phyloP scores from a whole-genome alignment of 2,888 invertebrate genomes.

The Parasteatoda lunata region DNA sequence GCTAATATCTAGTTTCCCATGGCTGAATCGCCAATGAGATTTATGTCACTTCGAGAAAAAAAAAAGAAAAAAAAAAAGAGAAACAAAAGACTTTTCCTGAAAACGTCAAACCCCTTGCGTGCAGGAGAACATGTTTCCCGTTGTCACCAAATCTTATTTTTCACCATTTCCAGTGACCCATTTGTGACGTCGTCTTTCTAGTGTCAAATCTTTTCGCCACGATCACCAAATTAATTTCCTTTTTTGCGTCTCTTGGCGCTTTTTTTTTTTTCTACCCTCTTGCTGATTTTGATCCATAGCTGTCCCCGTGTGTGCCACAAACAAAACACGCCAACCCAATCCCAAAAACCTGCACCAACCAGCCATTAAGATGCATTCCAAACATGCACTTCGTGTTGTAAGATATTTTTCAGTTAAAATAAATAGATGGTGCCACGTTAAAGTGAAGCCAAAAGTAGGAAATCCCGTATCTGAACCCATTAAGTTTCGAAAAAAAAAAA shows the following conservation, averaged over 20 bases:
- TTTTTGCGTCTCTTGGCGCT: no score
- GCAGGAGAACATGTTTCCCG: no score
- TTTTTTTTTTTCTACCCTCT: no score
- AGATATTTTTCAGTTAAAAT: neutral
- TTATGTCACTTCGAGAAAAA: neutral
- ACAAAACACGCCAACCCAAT: no score
- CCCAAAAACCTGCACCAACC: neutral
- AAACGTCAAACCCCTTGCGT: neutral
- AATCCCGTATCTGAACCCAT: neutral
- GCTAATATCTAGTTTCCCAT: neutral
- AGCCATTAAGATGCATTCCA: neutral
- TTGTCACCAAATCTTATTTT: no score
- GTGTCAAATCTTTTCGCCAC: no score
- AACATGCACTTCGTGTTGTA: neutral
- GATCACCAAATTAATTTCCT: no score
- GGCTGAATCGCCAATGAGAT: neutral
- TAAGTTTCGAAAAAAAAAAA: neutral
- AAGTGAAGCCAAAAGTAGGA: neutral
- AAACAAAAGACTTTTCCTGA: conserved; percentile 38
- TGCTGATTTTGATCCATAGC: no score
- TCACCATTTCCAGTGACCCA: no score
- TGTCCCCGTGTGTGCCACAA: no score
- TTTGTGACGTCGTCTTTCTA: no score
- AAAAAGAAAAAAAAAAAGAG: conserved; percentile 13
- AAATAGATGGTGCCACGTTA: neutral